Evolutionary conservation across 1,140 invertebrate genomes (phyloP).

Genomic region (Brachionus manjavacas): DNA sequence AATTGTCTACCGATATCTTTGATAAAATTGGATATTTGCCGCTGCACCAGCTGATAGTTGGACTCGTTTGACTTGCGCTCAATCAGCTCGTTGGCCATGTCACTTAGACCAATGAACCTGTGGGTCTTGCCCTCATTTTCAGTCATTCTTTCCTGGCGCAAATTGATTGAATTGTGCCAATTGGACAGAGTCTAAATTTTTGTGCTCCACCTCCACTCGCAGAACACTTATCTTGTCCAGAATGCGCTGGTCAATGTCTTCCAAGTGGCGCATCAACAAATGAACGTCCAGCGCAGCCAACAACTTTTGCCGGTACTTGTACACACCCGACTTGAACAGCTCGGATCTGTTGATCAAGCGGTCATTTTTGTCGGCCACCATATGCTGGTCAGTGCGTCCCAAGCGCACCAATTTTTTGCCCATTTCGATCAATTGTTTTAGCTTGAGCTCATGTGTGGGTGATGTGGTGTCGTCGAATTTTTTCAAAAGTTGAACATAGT

Average conservation of each 20-base stretch:
- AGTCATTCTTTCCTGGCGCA: constrained; percentile 20
- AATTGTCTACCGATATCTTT: neutral
- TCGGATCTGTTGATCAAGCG: constrained; percentile 59
- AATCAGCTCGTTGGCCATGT: neutral
- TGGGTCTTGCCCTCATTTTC: constrained; percentile 14
- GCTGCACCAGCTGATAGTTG: neutral
- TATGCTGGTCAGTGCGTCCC: constrained; percentile 68
- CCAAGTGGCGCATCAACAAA: constrained; percentile 52
- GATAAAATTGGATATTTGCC: neutral
- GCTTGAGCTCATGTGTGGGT: constrained; percentile 78
- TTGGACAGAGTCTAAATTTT: constrained; percentile 29
- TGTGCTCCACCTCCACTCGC: neutral
- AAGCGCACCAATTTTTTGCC: constrained; percentile 86
- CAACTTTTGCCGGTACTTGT: constrained; percentile 63
- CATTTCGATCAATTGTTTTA: constrained; percentile 76
- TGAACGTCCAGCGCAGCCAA: constrained; percentile 83
- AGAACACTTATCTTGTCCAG: constrained; percentile 25
- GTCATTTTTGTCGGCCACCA: constrained; percentile 71
- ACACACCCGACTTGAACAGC: neutral
- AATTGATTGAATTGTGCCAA: neutral
- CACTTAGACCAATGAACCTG: neutral
- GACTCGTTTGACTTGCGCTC: neutral
- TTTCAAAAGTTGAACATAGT: constrained; percentile 89
- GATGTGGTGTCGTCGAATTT: constrained; percentile 89
- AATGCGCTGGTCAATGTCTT: constrained; percentile 15